Percentiles rank a stretch among this genome's conserved stretches.
These are phyloP conservation scores for Corythoichthys haematopterus DNA, from an alignment of 2,113 vertebrate species.

Conservation along the genomic window DNA sequence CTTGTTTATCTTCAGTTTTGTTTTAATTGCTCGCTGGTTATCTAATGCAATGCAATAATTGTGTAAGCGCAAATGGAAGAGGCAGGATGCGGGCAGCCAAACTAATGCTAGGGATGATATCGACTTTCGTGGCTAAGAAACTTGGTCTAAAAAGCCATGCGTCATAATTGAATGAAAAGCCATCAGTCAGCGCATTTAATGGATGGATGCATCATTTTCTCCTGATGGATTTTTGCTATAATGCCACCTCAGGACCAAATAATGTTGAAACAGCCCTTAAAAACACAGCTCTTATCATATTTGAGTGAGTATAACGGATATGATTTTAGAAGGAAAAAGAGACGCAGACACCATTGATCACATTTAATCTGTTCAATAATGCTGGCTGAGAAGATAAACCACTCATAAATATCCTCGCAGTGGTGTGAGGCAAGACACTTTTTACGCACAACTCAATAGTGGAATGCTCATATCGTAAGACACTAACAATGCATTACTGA, in stretches of 20 bases:
- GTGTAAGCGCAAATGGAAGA: not conserved
- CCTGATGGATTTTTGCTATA: slow-evolving; percentile 13
- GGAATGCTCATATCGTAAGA: slow-evolving; percentile 33
- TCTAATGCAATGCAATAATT: no score
- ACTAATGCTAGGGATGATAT: not conserved
- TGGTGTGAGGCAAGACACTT: slow-evolving; percentile 10
- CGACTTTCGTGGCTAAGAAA: slow-evolving; percentile 10
- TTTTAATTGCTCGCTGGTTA: no score
- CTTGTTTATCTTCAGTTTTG: no score
- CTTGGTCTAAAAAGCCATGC: not conserved
- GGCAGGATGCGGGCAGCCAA: not conserved
- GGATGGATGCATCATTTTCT: slow-evolving; percentile 6
- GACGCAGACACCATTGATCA: slow-evolving; percentile 17
- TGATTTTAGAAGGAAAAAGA: slow-evolving; percentile 4
- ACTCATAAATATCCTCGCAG: slow-evolving; percentile 22
- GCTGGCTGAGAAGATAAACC: not conserved
- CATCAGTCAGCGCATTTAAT: slow-evolving; percentile 3
- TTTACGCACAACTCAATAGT: not conserved
- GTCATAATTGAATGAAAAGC: not conserved
- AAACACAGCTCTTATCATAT: slow-evolving; percentile 4
- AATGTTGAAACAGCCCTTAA: not conserved
- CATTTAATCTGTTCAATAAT: slow-evolving; percentile 7
- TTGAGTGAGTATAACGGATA: slow-evolving; percentile 10
- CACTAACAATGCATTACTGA: not conserved
- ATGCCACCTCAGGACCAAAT: not conserved